Percentiles rank a stretch among this genome's conserved stretches.
phyloP scores from a whole-genome alignment of 2,888 invertebrate species.

The Scelioninae gen. 2 region DNA sequence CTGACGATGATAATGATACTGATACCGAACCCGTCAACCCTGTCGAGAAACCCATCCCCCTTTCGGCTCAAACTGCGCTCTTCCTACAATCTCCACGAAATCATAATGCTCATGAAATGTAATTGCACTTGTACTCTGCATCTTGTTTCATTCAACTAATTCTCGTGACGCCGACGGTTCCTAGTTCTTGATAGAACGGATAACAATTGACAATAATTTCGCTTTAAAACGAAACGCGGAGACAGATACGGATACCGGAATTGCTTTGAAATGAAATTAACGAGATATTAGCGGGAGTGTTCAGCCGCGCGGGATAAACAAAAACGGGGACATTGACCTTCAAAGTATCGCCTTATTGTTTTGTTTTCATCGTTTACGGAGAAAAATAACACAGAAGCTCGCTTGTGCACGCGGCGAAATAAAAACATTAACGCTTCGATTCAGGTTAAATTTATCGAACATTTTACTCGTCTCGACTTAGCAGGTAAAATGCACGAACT shows the following conservation, averaged over 20 bases:
- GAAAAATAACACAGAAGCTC: no score
- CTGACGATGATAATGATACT: constrained; percentile 56
- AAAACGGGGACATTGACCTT: no score
- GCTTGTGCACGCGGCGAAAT: no score
- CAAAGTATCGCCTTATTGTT: no score
- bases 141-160: constrained; percentile 44
- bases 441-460: no score
- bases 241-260: constrained; percentile 1
- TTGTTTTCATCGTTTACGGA: no score
- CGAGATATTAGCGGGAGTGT: no score
- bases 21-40: constrained; percentile 58
- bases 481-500: no score
- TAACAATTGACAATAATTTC: constrained; percentile 34
- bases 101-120: constrained; percentile 52
- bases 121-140: constrained; percentile 42
- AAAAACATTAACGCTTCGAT: no score
- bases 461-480: no score
- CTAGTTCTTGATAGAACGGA: constrained; percentile 19
- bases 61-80: constrained; percentile 35
- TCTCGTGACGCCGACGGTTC: constrained; percentile 19
- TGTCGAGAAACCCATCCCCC: constrained; percentile 51
- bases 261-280: not conserved
- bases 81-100: constrained; percentile 45
- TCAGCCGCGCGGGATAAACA: no score
- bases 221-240: constrained; percentile 6